Percentiles rank a stretch among this genome's conserved stretches.
Evolutionary conservation across 2,797 vertebrate genomes (phyloP).

Genomic region (Silurus aristotelis): DNA sequence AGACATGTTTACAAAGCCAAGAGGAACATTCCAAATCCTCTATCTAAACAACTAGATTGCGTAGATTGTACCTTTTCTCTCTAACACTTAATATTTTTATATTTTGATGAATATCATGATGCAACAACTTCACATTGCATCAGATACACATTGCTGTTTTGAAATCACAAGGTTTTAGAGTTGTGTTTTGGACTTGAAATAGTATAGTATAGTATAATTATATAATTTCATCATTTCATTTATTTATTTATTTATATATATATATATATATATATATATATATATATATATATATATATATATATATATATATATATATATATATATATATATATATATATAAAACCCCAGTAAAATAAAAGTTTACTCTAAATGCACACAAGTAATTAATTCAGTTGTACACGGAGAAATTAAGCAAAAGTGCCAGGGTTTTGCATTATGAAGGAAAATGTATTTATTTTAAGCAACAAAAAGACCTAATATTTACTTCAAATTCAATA

Average conservation of each 20-base stretch:
- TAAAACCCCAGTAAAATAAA: too few relatives aligned
- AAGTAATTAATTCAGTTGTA: background rate
- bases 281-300: too few relatives aligned
- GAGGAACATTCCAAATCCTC: slow-evolving; percentile 43
- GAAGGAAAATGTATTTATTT: background rate
- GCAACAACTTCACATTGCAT: too few relatives aligned
- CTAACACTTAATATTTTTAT: background rate
- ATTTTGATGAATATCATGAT: background rate
- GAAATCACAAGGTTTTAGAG: background rate
- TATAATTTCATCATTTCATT: too few relatives aligned
- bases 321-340: too few relatives aligned
- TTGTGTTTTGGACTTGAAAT: background rate
- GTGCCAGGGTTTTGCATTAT: background rate
- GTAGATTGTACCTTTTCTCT: background rate
- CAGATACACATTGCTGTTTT: background rate
- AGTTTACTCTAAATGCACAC: background rate
- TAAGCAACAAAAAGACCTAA: background rate
- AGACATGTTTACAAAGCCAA: slow-evolving; percentile 59
- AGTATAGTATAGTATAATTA: too few relatives aligned
- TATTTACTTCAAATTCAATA: background rate
- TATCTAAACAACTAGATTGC: background rate
- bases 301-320: too few relatives aligned
- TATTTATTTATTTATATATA: too few relatives aligned
- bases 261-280: background rate
- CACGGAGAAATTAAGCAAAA: too few relatives aligned